phyloP scores from a whole-genome alignment of 2,797 vertebrate genomes.

The Apodemus agrarius region DNA sequence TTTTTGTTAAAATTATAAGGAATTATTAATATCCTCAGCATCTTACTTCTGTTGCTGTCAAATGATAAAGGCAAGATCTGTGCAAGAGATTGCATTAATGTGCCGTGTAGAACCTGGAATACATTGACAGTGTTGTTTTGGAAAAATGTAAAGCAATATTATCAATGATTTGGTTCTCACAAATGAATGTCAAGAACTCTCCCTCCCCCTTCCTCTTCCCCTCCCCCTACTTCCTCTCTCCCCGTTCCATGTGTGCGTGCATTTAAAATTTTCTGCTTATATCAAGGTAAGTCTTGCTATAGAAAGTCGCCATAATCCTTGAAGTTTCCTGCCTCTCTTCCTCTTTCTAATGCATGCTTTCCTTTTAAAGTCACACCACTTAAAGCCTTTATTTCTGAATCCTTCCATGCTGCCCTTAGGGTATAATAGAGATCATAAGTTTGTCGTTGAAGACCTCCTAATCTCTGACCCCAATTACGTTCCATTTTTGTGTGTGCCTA shows the following conservation, averaged over 20 bases:
- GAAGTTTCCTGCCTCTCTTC: background rate
- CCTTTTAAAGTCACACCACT: slow-evolving; percentile 35
- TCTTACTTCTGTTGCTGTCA: background rate
- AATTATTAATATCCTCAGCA: background rate
- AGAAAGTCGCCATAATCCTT: background rate
- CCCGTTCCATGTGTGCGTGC: background rate
- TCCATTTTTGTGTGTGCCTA: background rate
- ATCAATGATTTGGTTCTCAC: slow-evolving; percentile 67
- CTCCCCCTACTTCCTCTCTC: background rate
- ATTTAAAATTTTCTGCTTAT: background rate
- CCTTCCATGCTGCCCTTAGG: background rate
- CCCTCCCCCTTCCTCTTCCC: too few species aligned
- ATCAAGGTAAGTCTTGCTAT: slow-evolving; percentile 40
- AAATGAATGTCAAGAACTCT: slow-evolving; percentile 53
- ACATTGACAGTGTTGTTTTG: background rate
- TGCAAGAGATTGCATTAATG: slow-evolving; percentile 17
- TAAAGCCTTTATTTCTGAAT: slow-evolving; percentile 16
- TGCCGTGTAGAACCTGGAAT: background rate
- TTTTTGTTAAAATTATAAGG: background rate
- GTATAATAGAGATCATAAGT: background rate
- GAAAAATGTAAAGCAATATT: slow-evolving; percentile 49
- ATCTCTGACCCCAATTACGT: slow-evolving; percentile 48
- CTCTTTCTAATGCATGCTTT: background rate
- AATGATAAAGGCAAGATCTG: background rate
- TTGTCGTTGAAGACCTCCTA: background rate